These are phyloP conservation scores for Otolemur crassicaudatus DNA, from an alignment of 2,797 vertebrate genomes.

Conservation along the genomic window DNA sequence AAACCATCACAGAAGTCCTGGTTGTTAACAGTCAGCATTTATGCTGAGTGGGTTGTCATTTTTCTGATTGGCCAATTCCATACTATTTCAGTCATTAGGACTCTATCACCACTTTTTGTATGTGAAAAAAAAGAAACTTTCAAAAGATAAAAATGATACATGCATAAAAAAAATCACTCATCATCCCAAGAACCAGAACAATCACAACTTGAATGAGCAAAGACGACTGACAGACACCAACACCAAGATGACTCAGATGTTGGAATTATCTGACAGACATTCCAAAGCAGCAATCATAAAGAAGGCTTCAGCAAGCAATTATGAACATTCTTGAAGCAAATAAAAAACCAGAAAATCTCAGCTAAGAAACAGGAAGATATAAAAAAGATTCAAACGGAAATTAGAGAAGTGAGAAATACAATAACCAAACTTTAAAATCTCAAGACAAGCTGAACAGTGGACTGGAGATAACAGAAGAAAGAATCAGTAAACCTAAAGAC, in stretches of 20 bases:
- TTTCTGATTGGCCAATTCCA: neutral
- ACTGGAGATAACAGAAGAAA: neutral
- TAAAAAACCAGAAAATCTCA: neutral
- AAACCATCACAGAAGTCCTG: neutral
- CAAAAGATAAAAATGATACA: neutral
- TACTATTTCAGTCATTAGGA: neutral
- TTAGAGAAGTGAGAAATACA: neutral
- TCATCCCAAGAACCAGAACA: neutral
- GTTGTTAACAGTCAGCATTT: neutral
- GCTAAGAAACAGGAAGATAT: neutral
- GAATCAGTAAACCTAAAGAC: neutral
- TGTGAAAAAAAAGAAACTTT: neutral
- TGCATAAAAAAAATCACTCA: neutral
- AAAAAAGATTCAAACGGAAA: neutral
- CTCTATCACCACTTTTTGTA: neutral
- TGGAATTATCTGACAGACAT: neutral
- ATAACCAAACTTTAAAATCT: neutral
- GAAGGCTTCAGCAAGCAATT: neutral
- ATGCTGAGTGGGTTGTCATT: neutral
- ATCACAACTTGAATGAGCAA: neutral
- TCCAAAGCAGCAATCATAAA: neutral
- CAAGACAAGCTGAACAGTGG: neutral
- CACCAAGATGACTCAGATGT: accelerated
- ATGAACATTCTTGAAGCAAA: neutral
- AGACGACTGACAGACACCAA: neutral